Evolutionary conservation across 2,888 invertebrate species (phyloP).

Genomic region (Oasisia sp.): DNA sequence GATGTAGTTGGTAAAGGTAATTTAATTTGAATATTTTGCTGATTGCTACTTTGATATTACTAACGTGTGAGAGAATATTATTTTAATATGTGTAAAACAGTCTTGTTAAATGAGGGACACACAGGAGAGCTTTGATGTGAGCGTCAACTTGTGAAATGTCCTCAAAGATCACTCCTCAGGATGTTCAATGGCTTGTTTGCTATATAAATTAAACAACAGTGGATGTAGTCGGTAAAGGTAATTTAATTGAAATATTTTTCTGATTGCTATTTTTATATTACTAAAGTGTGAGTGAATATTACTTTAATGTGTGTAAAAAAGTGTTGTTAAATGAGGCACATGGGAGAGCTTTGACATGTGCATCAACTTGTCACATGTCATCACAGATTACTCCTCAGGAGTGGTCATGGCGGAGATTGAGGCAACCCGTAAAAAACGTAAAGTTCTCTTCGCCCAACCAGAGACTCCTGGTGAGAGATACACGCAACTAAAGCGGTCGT

Average conservation of each 20-base stretch:
- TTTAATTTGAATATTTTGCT: background rate
- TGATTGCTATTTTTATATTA: background rate
- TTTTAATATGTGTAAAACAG: background rate
- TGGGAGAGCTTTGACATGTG: background rate
- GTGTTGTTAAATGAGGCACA: background rate
- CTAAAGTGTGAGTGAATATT: background rate
- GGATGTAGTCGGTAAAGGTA: too few species aligned
- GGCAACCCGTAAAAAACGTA: slow-evolving; percentile 10
- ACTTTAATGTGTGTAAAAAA: background rate
- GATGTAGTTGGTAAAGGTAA: too few species aligned
- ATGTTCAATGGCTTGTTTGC: too few species aligned
- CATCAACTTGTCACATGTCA: background rate
- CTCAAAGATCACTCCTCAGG: background rate
- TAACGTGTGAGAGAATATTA: background rate
- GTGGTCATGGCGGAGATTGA: background rate
- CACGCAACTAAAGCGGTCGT: background rate
- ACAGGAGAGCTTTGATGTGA: background rate
- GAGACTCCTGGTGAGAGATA: slow-evolving; percentile 4
- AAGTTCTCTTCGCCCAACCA: background rate
- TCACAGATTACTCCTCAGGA: background rate
- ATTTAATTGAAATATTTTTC: background rate
- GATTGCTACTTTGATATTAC: background rate
- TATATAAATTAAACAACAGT: too few species aligned
- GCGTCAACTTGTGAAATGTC: background rate
- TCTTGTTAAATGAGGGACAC: background rate